Evolutionary conservation across 2,113 vertebrate genomes (phyloP).

Genomic region (Crotalus helleri): DNA sequence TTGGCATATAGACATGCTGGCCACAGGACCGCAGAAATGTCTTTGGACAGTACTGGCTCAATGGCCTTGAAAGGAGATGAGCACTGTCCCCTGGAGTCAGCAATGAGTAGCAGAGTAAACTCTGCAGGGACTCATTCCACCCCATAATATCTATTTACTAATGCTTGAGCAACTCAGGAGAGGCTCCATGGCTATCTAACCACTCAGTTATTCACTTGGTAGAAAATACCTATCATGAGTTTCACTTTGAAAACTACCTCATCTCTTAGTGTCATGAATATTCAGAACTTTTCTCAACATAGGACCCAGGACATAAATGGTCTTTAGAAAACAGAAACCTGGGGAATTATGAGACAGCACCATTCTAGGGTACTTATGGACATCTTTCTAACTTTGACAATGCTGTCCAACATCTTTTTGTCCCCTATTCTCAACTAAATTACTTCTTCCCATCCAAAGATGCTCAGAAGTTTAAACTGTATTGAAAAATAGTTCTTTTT

Average conservation of each 20-base stretch:
- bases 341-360: not conserved
- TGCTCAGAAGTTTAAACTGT: not conserved
- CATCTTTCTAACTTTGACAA: not conserved
- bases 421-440: not conserved
- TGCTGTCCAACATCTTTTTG: not conserved
- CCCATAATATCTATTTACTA: not conserved
- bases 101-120: not conserved
- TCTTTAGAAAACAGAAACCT: not conserved
- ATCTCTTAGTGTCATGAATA: not conserved
- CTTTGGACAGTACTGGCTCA: too few species aligned
- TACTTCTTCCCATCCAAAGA: not conserved
- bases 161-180: not conserved
- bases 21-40: too few species aligned
- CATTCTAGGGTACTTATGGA: not conserved
- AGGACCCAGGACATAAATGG: not conserved
- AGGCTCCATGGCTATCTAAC: not conserved
- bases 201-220: not conserved
- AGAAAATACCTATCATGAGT: not conserved
- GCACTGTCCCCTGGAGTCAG: too few species aligned
- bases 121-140: not conserved
- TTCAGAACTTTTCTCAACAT: not conserved
- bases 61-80: too few species aligned
- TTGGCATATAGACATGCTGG: too few species aligned
- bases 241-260: not conserved
- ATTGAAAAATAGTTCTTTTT: not conserved